phyloP scores from a whole-genome alignment of 2,797 vertebrate species.

The Amblyopsis hoosieri region DNA sequence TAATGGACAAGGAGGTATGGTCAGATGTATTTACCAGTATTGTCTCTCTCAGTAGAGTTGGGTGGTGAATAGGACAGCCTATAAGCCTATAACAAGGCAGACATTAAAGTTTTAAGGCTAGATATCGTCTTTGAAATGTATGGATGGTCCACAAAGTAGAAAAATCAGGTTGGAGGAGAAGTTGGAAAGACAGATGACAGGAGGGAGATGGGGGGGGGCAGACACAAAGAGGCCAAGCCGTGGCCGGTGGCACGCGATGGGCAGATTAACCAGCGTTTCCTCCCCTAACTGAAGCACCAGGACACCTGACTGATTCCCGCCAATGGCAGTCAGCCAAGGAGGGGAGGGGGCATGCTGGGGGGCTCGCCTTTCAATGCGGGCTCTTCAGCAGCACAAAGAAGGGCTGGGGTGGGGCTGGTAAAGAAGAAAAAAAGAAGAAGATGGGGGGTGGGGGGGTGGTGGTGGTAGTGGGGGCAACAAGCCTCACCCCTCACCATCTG shows the following conservation, averaged over 20 bases:
- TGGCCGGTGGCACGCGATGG: slow-evolving; percentile 77
- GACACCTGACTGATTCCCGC: slow-evolving; percentile 78
- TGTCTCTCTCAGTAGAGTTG: not conserved
- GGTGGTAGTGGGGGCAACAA: slow-evolving; percentile 51
- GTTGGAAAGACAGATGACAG: slow-evolving; percentile 69
- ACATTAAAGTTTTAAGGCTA: no score
- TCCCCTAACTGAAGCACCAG: slow-evolving; percentile 78
- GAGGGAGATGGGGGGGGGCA: slow-evolving; percentile 37
- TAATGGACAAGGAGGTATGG: not conserved
- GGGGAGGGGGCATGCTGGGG: slow-evolving; percentile 54
- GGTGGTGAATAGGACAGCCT: not conserved
- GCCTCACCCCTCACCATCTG: slow-evolving; percentile 85
- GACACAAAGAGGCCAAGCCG: slow-evolving; percentile 76
- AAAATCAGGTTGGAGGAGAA: slow-evolving; percentile 66
- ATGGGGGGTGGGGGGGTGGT: slow-evolving; percentile 48
- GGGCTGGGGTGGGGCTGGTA: slow-evolving; percentile 59
- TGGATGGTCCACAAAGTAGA: slow-evolving; percentile 54
- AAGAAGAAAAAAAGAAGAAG: slow-evolving; percentile 14
- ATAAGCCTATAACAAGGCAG: no score
- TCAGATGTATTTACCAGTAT: slow-evolving; percentile 6
- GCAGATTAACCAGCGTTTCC: slow-evolving; percentile 78
- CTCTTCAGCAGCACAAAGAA: slow-evolving; percentile 75
- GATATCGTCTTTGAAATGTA: slow-evolving; percentile 16
- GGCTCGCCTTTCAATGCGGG: slow-evolving; percentile 71
- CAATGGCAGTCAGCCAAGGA: slow-evolving; percentile 75